Evolutionary conservation across 2,113 vertebrate genomes (phyloP), one percentile per base, ranked within the genome.

Genomic region (Takifugu bimaculatus): DNA sequence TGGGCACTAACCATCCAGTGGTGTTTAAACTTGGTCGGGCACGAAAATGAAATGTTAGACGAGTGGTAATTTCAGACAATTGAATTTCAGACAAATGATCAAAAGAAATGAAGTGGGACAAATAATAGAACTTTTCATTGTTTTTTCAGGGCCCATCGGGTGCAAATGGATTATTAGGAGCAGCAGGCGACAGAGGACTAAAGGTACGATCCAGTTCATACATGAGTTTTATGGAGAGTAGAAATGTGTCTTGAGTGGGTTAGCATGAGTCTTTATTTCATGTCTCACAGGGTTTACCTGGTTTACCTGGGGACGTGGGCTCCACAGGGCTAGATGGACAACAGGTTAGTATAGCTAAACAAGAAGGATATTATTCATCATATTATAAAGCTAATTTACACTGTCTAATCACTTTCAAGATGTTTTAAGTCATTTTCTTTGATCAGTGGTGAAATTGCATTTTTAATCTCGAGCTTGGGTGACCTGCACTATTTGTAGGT

Each of bases 121-220:
- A 4, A 32, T 9, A 15, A 50, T 4, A 14, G 5, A 43, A 11
- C 9, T 42, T n/a, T 44, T 27, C 44, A 1, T 35, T 62, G 29
- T 67, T n/a, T 73, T 12, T 14, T 45, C 69, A 95, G 94, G 93
- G 93, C 2, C 64, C 2, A 6, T 80, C 82, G 53, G 94, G 93
- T 7, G 62, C 58, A 6, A 66, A 51, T 0, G 94, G 94, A 13
- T 47, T 65, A 2, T 42, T 67, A 39, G 94, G 94, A 14, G 54
- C 83, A 57, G 51, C 61, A 0, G 94, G 93, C 39, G 75, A 88
- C 58, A 91, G 66, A 85, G 94, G 93, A 73, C 82, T 85, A n/a
- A 93, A 89, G 92, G 94, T 95, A 70, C 45, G 13, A 13, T 48
- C 14, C 45, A 48, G n/a, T 14, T 12, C 14, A 48, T 2, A n/a